Evolutionary conservation across 2,797 vertebrate genomes (phyloP), one percentile per base, ranked within the genome.

Genomic region (Pipistrellus pygmaeus): DNA sequence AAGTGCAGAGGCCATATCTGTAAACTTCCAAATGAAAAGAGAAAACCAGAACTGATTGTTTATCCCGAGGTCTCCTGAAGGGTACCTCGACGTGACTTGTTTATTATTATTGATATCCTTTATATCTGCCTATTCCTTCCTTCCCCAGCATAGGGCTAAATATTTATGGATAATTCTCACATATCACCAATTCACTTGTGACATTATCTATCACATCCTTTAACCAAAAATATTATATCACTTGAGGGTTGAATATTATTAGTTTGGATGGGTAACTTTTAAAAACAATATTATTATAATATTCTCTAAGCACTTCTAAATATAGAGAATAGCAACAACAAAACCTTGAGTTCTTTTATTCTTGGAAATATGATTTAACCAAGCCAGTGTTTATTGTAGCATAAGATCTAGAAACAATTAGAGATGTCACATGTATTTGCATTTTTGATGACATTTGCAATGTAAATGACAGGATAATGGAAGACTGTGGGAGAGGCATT

Each of bases 371-470:
- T 20, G 75, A 96, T 97, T 94, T 92, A 86, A 18, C 3, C 57
- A 51, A 95, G 82, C 72, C 92, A 87, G 48, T 35, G 90, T 85
- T 96, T 78, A 96, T 88, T 25, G 1, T 88, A 90, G 80, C 81
- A 38, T 46, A 41, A 82, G 48, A 55, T 96, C 57, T 94, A 84
- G 91, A 95, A 94, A 95, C 91, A 71, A 64, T 95, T 12, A 1
- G 86, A 95, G 78, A 87, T 95, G 77, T 82, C 95, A 93, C 92
- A 78, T 71, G 82, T 38, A 94, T 97, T 6, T 8, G 75, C 92
- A 76, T 95, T 89, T 97, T 94, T 98, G 96, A 93, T 96, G 91
- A 90, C 7, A 18, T 95, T 97, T 96, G 91, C 78, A 97, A 75
- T 85, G 88, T 97, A 97, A 97, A 97, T 96, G 84, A 69, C 72